Evolutionary conservation across 1,140 invertebrate genomes (phyloP).

Genomic region (Patella vulgata): DNA sequence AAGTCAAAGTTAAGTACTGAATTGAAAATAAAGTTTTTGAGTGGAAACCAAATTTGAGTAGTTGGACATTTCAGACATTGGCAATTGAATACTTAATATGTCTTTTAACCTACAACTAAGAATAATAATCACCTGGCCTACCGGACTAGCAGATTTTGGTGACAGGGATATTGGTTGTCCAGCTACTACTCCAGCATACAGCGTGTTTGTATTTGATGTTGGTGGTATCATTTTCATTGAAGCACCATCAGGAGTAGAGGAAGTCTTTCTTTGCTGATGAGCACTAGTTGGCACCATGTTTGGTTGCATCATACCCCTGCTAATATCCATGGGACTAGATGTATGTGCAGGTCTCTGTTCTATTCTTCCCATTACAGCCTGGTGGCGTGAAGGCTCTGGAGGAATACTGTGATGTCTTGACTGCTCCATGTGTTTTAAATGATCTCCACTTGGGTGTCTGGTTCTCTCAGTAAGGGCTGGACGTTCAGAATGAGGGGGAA

Average conservation of each 20-base stretch:
- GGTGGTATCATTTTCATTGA: conserved; percentile 26
- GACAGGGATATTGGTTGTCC: conserved; percentile 37
- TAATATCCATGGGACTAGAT: background rate
- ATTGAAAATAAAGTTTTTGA: too few species aligned
- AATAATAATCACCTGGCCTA: conserved; percentile 36
- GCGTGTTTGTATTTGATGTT: conserved; percentile 15
- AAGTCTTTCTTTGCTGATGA: conserved; percentile 8
- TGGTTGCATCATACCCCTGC: background rate
- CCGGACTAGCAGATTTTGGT: conserved; percentile 38
- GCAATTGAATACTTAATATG: too few species aligned
- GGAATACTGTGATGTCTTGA: background rate
- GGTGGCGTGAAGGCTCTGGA: too few species aligned
- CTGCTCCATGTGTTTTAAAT: background rate
- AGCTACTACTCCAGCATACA: conserved; percentile 36
- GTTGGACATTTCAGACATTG: too few species aligned
- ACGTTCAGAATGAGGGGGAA: too few species aligned
- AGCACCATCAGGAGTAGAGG: conserved; percentile 8
- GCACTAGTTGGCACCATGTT: background rate
- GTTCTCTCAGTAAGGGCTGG: too few species aligned
- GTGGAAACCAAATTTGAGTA: too few species aligned
- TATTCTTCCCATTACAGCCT: background rate
- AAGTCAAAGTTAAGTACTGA: too few species aligned
- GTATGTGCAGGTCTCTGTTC: conserved; percentile 1
- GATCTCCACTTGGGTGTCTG: too few species aligned
- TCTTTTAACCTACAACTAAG: too few species aligned